These are phyloP conservation scores for Trichopoda pennipes DNA, from an alignment of 2,888 invertebrate species.

Conservation along the genomic window DNA sequence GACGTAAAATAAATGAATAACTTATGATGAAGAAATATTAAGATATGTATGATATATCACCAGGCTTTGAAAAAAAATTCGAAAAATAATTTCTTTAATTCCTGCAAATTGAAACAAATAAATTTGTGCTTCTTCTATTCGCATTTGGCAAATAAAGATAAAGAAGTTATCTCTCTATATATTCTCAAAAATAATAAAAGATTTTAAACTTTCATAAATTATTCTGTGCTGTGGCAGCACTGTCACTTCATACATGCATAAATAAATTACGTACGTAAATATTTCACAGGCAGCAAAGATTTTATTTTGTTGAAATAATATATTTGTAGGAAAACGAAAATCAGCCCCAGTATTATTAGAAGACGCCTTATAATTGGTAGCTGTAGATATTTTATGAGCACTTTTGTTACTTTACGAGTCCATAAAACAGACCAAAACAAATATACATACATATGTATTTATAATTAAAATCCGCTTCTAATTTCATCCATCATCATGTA, in stretches of 20 bases:
- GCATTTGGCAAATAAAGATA: too few relatives aligned
- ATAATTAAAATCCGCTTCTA: slow-evolving; percentile 74
- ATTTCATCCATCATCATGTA: slow-evolving; percentile 65
- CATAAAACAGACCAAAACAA: slow-evolving; percentile 74
- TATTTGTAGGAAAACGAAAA: slow-evolving; percentile 36
- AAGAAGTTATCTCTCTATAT: too few relatives aligned
- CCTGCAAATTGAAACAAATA: too few relatives aligned
- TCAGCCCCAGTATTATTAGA: slow-evolving; percentile 5
- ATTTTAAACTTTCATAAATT: not conserved
- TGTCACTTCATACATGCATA: not conserved
- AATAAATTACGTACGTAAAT: not conserved
- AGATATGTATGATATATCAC: too few relatives aligned
- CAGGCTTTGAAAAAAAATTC: too few relatives aligned
- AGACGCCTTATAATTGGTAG: slow-evolving; percentile 67
- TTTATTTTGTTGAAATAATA: slow-evolving; percentile 38
- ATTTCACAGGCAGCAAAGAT: slow-evolving; percentile 17
- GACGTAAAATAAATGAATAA: too few relatives aligned
- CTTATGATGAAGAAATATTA: too few relatives aligned
- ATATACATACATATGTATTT: slow-evolving; percentile 66
- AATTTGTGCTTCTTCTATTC: too few relatives aligned
- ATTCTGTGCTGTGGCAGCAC: slow-evolving; percentile 2
- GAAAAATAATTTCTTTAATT: too few relatives aligned
- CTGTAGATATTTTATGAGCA: slow-evolving; percentile 67
- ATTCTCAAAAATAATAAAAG: too few relatives aligned
- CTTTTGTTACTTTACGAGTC: slow-evolving; percentile 73